Evolutionary conservation across 2,888 invertebrate genomes (phyloP).

Genomic region (Notodonta ziczac): DNA sequence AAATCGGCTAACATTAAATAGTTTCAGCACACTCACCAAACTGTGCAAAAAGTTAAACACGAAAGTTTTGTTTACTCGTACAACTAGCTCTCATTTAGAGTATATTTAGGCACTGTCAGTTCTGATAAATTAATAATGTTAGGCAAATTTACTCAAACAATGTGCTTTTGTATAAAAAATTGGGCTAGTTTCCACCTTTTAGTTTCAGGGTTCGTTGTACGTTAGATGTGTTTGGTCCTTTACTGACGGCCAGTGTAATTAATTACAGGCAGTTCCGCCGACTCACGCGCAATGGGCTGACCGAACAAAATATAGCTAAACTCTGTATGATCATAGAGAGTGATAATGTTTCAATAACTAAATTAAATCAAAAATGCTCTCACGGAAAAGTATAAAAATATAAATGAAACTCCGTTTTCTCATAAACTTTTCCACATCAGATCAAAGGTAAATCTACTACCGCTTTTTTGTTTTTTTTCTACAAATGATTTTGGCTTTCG

Average conservation of each 20-base stretch:
- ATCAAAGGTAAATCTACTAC: no score
- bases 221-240: constrained; percentile 40
- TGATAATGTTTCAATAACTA: background rate
- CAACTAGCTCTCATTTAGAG: background rate
- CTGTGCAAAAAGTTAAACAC: background rate
- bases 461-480: no score
- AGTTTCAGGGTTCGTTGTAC: constrained; percentile 14
- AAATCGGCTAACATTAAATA: background rate
- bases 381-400: no score
- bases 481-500: no score
- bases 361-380: no score
- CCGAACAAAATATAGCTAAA: background rate
- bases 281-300: constrained; percentile 58
- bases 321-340: background rate
- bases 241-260: constrained; percentile 48
- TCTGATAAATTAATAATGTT: constrained; percentile 3
- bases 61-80: background rate
- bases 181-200: constrained; percentile 3
- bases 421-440: no score
- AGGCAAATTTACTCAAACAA: constrained; percentile 1
- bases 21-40: background rate
- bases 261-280: constrained; percentile 57
- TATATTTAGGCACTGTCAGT: background rate
- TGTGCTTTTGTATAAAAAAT: constrained; percentile 3
- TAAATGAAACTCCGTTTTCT: no score